phyloP scores from a whole-genome alignment of 2,888 invertebrate genomes.

The Cenopis cana region DNA sequence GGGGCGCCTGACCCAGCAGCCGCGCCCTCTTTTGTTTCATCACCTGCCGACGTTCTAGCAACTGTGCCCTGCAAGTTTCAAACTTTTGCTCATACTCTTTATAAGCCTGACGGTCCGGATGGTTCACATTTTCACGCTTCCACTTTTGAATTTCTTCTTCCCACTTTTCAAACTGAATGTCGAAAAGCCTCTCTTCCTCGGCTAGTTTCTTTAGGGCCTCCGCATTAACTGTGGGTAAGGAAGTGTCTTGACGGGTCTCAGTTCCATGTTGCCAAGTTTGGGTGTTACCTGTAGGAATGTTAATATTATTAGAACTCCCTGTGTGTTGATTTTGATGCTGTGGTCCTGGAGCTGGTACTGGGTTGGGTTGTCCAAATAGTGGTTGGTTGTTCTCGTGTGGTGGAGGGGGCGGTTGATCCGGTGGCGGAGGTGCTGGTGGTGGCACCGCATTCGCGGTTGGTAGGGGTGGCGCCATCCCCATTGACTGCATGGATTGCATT shows the following conservation, averaged over 20 bases:
- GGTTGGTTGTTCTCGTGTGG: slow-evolving; percentile 79
- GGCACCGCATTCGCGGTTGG: slow-evolving; percentile 54
- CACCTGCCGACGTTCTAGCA: slow-evolving; percentile 91
- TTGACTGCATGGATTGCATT: slow-evolving; percentile 67
- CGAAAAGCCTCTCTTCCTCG: slow-evolving; percentile 93
- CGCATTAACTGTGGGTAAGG: slow-evolving; percentile 57
- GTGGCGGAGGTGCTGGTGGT: slow-evolving; percentile 61
- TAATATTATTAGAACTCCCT: slow-evolving; percentile 52
- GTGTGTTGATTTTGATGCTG: slow-evolving; percentile 46
- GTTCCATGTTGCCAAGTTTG: slow-evolving; percentile 60
- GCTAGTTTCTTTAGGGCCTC: slow-evolving; percentile 75
- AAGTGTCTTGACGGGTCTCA: slow-evolving; percentile 49
- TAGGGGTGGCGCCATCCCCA: slow-evolving; percentile 64
- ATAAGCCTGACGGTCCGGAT: slow-evolving; percentile 95
- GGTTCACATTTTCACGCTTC: slow-evolving; percentile 95
- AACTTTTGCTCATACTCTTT: slow-evolving; percentile 95
- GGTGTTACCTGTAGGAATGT: slow-evolving; percentile 62
- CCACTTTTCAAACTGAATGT: slow-evolving; percentile 95
- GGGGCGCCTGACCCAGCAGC: slow-evolving; percentile 56
- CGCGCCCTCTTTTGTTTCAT: slow-evolving; percentile 88
- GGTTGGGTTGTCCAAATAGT: slow-evolving; percentile 58
- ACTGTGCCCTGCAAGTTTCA: slow-evolving; percentile 92
- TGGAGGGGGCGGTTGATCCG: slow-evolving; percentile 67
- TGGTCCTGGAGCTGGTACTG: slow-evolving; percentile 45
- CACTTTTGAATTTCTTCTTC: slow-evolving; percentile 96